Percentiles rank a stretch among this genome's conserved stretches.
Evolutionary conservation across 2,113 vertebrate genomes (phyloP).

Genomic region (Meriones unguiculatus): DNA sequence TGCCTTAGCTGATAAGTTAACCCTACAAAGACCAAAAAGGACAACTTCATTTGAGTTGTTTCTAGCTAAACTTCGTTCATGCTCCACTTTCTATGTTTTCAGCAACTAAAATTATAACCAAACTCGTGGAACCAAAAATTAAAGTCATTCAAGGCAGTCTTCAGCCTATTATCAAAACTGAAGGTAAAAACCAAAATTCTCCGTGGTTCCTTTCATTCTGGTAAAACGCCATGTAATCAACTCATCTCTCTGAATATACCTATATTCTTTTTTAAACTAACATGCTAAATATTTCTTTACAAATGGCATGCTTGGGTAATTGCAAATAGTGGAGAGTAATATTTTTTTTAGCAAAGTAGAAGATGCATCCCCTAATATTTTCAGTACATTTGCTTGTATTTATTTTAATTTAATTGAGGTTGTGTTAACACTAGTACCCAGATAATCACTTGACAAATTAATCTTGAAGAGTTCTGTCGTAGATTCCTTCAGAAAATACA

Average conservation of each 20-base stretch:
- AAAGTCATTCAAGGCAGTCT: slow-evolving; percentile 90
- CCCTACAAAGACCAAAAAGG: neutral
- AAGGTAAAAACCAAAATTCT: slow-evolving; percentile 81
- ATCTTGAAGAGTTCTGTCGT: neutral
- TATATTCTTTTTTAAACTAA: slow-evolving; percentile 80
- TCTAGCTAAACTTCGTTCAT: slow-evolving; percentile 73
- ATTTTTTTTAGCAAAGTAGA: slow-evolving; percentile 1
- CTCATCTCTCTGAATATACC: slow-evolving; percentile 68
- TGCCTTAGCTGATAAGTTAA: neutral
- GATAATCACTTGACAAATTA: slow-evolving; percentile 8
- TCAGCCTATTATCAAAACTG: slow-evolving; percentile 87
- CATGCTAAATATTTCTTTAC: slow-evolving; percentile 67
- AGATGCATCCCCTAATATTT: slow-evolving; percentile 63
- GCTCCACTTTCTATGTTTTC: slow-evolving; percentile 87
- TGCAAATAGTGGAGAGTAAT: slow-evolving; percentile 42
- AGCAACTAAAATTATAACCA: slow-evolving; percentile 86
- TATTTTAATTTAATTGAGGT: slow-evolving; percentile 45
- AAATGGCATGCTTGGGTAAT: slow-evolving; percentile 71
- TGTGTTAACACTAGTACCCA: slow-evolving; percentile 42
- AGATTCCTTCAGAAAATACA: neutral
- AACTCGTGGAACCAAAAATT: slow-evolving; percentile 87
- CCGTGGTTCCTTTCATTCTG: slow-evolving; percentile 50
- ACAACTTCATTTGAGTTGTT: slow-evolving; percentile 35
- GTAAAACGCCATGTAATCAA: slow-evolving; percentile 42
- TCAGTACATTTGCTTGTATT: slow-evolving; percentile 84